A percentile compares a stretch with the other conserved stretches of the same genome.
Conservation (phyloP, 2,888 invertebrate species). For the Hofmannophila pseudospretella region DNA sequence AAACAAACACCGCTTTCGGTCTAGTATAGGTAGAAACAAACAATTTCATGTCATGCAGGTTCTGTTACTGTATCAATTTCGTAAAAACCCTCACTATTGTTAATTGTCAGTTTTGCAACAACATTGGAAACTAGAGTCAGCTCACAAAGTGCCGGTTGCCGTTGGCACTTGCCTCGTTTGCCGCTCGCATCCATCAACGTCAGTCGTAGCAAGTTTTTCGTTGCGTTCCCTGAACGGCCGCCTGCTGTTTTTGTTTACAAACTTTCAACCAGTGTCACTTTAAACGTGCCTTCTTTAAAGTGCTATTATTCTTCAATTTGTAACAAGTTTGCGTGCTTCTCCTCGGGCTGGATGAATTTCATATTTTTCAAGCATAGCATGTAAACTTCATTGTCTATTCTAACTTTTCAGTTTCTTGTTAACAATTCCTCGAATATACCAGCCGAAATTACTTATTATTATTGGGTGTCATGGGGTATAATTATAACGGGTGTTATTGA, state of each 20-base stretch:
- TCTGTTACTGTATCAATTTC: too few species aligned
- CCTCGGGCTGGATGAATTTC: not conserved
- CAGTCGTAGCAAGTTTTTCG: constrained; percentile 65
- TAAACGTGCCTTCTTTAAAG: constrained; percentile 40
- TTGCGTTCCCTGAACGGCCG: constrained; percentile 49
- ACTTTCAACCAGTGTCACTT: constrained; percentile 60
- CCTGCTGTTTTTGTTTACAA: constrained; percentile 64
- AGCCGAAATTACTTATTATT: too few species aligned
- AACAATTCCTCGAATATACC: too few species aligned
- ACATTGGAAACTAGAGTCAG: constrained; percentile 2
- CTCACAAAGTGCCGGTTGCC: constrained; percentile 5
- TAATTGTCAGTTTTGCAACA: constrained; percentile 3
- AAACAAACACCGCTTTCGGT: too few species aligned
- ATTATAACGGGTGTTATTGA: too few species aligned
- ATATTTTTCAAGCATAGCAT: too few species aligned
- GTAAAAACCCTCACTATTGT: constrained; percentile 2
- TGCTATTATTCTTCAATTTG: constrained; percentile 34
- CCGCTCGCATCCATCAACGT: constrained; percentile 68
- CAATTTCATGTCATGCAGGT: too few species aligned
- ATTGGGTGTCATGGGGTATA: too few species aligned
- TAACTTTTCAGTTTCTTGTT: too few species aligned
- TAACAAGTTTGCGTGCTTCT: not conserved
- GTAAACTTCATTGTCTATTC: too few species aligned
- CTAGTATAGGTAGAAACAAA: too few species aligned
- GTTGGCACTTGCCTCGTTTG: constrained; percentile 42